A percentile compares a stretch with the other conserved stretches of the same genome.
These are phyloP conservation scores for Nematopogon swammerdamellus DNA, from an alignment of 2,888 invertebrate species.

Conservation along the genomic window DNA sequence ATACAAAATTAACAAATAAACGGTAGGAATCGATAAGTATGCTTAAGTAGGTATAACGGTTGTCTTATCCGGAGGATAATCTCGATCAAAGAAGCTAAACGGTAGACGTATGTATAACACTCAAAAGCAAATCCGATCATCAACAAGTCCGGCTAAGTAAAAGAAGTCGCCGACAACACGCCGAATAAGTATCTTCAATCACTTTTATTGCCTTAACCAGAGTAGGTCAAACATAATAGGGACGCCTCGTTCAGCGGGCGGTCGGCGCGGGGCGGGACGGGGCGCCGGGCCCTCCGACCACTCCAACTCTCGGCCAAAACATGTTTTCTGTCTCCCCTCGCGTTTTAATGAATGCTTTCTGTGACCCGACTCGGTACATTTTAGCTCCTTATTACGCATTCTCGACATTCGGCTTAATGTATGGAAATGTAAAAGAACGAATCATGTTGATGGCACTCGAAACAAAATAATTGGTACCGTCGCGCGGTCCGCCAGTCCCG, in stretches of 20 bases:
- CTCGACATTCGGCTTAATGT: slow-evolving; percentile 54
- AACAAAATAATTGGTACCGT: slow-evolving; percentile 56
- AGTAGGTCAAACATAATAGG: background rate
- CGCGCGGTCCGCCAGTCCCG: slow-evolving; percentile 48
- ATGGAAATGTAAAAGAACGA: slow-evolving; percentile 55
- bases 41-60: too few relatives aligned
- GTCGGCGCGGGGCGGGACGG: background rate
- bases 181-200: background rate
- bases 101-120: too few relatives aligned
- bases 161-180: background rate
- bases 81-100: too few relatives aligned
- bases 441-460: slow-evolving; percentile 54
- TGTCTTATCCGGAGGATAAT: too few relatives aligned
- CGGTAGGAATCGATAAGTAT: too few relatives aligned
- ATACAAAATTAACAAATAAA: too few relatives aligned
- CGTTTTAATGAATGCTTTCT: slow-evolving; percentile 35
- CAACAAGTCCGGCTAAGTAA: background rate
- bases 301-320: slow-evolving; percentile 16
- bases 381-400: slow-evolving; percentile 51
- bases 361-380: slow-evolving; percentile 30
- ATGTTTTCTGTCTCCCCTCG: slow-evolving; percentile 29
- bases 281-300: slow-evolving; percentile 6
- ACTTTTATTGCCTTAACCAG: background rate
- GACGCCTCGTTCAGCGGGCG: background rate
- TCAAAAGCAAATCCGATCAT: background rate